Evolutionary conservation across 2,888 invertebrate genomes (phyloP).

Genomic region (Cyclophora albipunctata): DNA sequence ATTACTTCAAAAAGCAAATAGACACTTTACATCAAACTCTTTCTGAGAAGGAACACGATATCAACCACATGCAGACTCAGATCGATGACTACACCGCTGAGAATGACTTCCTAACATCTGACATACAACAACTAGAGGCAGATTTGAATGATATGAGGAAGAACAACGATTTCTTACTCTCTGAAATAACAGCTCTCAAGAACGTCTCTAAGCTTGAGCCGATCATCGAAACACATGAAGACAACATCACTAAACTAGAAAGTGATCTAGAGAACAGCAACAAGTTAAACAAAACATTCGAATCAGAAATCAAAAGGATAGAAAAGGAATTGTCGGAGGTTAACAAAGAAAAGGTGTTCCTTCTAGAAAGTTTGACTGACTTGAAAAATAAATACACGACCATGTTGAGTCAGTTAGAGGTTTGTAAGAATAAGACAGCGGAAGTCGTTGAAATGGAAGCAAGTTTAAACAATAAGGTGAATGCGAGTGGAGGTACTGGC

Average conservation of each 20-base stretch:
- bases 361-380: constrained; percentile 69
- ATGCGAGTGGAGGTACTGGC: constrained; percentile 33
- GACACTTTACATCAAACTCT: constrained; percentile 73
- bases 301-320: constrained; percentile 75
- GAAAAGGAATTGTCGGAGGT: constrained; percentile 71
- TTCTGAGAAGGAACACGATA: constrained; percentile 72
- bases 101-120: constrained; percentile 65
- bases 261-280: constrained; percentile 78
- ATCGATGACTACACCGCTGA: constrained; percentile 73
- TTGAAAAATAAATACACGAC: constrained; percentile 71
- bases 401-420: constrained; percentile 59
- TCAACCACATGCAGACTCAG: constrained; percentile 68
- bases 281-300: constrained; percentile 74
- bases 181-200: constrained; percentile 78
- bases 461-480: constrained; percentile 37
- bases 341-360: constrained; percentile 52
- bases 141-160: constrained; percentile 80
- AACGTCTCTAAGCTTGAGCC: constrained; percentile 80
- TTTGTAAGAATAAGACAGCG: constrained; percentile 61
- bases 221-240: constrained; percentile 83
- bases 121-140: constrained; percentile 73
- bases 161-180: constrained; percentile 81
- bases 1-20: constrained; percentile 76
- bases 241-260: constrained; percentile 78
- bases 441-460: constrained; percentile 67